Evolutionary conservation across 1,140 invertebrate species (phyloP).

Genomic region (Oscheius sp.): DNA sequence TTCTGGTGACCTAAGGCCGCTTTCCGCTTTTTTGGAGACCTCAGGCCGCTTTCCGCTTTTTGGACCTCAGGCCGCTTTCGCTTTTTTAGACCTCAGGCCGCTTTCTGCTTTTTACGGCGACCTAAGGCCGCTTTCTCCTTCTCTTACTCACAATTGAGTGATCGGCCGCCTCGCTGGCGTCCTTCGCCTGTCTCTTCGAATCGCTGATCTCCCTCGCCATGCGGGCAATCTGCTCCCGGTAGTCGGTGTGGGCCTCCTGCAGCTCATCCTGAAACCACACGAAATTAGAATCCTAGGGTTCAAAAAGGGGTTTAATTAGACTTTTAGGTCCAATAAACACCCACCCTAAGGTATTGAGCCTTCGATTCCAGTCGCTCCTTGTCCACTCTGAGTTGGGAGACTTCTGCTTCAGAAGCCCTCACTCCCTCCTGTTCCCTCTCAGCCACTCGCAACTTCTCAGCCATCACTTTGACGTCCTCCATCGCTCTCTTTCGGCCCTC

Average conservation of each 20-base stretch:
- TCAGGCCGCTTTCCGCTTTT: no score
- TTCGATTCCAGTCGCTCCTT: constrained; percentile 5
- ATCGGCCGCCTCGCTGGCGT: not conserved
- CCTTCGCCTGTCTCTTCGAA: constrained; percentile 4
- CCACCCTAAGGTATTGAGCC: constrained; percentile 6
- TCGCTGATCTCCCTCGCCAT: constrained; percentile 3
- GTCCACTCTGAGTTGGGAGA: constrained; percentile 13
- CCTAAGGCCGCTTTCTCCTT: no score
- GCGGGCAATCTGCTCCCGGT: constrained; percentile 19
- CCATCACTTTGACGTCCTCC: not conserved
- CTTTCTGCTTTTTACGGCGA: no score
- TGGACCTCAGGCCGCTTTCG: no score
- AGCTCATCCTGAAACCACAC: constrained; percentile 26
- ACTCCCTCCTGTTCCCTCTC: constrained; percentile 11
- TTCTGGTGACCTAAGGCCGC: no score
- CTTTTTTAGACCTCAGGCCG: no score
- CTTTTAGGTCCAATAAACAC: no score
- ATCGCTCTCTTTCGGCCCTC: not conserved
- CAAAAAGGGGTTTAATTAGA: no score
- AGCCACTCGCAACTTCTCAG: not conserved
- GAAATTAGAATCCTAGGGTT: not conserved
- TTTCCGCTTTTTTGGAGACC: no score
- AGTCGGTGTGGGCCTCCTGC: constrained; percentile 24
- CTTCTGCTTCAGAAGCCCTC: constrained; percentile 5
- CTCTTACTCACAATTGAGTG: constrained; percentile 6